Evolutionary conservation across 2,113 vertebrate species (phyloP), one percentile per base, ranked within the genome.

Genomic region (Paramisgurnus dabryanus): DNA sequence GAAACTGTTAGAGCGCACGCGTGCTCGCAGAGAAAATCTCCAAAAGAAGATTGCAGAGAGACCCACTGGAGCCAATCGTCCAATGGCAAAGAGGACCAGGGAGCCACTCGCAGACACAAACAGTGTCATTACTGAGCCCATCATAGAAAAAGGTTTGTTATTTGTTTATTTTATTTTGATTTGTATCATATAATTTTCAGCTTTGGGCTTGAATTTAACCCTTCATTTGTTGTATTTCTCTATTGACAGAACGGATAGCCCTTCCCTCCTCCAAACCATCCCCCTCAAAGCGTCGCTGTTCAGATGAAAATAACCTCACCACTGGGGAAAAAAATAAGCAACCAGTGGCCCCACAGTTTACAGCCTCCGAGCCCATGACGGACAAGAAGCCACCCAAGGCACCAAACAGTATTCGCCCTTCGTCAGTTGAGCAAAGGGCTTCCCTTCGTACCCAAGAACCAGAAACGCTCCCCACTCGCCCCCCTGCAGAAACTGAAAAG

Each of bases 1-100:
- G 98, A 99, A 98, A 95, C 92, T 99, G 45, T 90, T 99, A 17
- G 97, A 99, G 88, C 93, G 97, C 77, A 99, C 98, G 0, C 95
- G 97, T 7, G 97, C 97, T 81, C 95, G 98, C 76, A 86, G 97
- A 80, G 98, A 99, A 82, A 98, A 99, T 88, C 92, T 99, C 77
- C 97, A 99, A 93, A 98, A 93, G 88, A 99, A 99, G 83, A 94
- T 98, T 88, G 95, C 96, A 0, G 96, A 95, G 68, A 92, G 97
- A 67, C 94, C 94, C 12, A 93, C 86, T 7, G 90, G 88, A 8
- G 93, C 89, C 47, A 83, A 65, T 0, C 90, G 94, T 77, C 85
- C 84, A 22, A 82, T 90, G 65, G 85, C 75, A 4, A 99, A 99
- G 88, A 90, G 97, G 7, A 64, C 85, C 68, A 90, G 97, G 86